Percentiles rank a stretch among this genome's conserved stretches.
phyloP scores from a whole-genome alignment of 2,113 vertebrate species.

The Hippolais icterina region DNA sequence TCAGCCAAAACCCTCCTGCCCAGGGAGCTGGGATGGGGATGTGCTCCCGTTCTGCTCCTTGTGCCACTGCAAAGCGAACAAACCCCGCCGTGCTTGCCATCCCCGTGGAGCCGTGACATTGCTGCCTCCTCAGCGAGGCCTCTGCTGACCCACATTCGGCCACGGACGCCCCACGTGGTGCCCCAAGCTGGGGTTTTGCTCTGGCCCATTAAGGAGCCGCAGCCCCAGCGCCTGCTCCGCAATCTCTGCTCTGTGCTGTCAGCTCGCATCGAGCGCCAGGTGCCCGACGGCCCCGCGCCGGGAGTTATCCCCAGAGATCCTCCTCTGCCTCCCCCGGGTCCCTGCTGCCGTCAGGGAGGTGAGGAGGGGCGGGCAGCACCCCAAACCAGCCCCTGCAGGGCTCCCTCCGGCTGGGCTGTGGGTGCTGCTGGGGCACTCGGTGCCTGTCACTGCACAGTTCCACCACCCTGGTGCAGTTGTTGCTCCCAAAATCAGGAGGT shows the following conservation, averaged over 20 bases:
- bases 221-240: not conserved
- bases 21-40: not conserved
- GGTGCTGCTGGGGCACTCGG: accelerated
- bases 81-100: not conserved
- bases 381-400: not conserved
- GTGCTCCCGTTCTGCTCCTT: accelerated
- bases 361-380: not conserved
- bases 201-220: not conserved
- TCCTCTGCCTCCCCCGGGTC: not conserved
- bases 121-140: not conserved
- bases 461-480: not conserved
- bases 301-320: not conserved
- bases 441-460: accelerated
- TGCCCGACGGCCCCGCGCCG: not conserved
- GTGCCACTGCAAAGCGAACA: not conserved
- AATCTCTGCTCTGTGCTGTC: not conserved
- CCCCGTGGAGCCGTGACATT: not conserved
- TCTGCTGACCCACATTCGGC: not conserved
- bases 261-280: not conserved
- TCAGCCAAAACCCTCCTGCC: not conserved
- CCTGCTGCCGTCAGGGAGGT: accelerated
- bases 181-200: not conserved
- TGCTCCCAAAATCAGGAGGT: not conserved
- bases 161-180: not conserved
- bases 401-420: accelerated